Conservation (phyloP, 2,888 invertebrate species). For the Heliconius charithonia region DNA sequence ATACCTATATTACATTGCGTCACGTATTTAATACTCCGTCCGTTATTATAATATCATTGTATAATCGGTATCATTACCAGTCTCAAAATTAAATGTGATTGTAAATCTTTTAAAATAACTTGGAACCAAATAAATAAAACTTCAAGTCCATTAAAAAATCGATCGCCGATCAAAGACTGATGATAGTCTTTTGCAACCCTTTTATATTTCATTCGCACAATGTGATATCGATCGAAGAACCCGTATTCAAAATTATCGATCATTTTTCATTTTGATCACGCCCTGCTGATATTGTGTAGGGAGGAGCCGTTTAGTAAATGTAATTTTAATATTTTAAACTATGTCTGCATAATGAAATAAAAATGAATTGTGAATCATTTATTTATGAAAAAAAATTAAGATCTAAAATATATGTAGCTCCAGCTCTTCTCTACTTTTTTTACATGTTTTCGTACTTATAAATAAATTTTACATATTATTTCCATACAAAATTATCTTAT, state of each 20-base stretch:
- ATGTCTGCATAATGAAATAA: neutral
- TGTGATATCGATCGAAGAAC: constrained; percentile 51
- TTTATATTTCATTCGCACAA: constrained; percentile 53
- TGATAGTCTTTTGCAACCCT: constrained; percentile 48
- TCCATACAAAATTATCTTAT: too few species aligned
- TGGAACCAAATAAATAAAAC: constrained; percentile 33
- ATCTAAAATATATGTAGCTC: too few species aligned
- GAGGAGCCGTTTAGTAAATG: neutral
- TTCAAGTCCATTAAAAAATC: constrained; percentile 39
- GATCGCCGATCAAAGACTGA: constrained; percentile 50
- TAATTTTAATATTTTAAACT: neutral
- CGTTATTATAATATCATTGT: neutral
- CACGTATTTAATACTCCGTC: neutral
- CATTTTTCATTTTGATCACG: constrained; percentile 52
- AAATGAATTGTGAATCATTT: neutral
- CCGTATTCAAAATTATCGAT: constrained; percentile 53
- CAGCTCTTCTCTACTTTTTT: too few species aligned
- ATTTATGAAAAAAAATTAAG: too few species aligned
- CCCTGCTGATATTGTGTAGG: constrained; percentile 41
- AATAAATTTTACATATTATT: too few species aligned
- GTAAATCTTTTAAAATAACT: constrained; percentile 29
- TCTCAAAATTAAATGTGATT: neutral
- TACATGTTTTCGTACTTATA: too few species aligned
- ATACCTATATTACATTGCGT: neutral
- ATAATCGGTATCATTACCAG: constrained; percentile 4